Base-by-base conservation (phyloP, 2,113 vertebrate species). In the Micromys minutus region DNA sequence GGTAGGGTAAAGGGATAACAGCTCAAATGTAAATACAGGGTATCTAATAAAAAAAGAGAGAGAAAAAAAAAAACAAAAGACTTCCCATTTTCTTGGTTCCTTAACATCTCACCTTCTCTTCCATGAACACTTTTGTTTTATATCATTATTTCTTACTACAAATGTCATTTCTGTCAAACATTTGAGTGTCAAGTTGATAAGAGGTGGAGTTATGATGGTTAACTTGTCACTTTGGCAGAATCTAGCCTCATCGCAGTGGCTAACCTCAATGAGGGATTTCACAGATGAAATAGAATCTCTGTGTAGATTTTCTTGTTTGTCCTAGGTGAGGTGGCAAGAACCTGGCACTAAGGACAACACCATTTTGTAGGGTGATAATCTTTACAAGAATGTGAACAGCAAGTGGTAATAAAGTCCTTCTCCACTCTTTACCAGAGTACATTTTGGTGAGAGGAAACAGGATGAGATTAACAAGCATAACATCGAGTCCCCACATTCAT, bases 181-280 rank as follows among this genome's bases (percentile, higher is more conserved):
- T 21, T 29, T 34, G 31, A 34, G 50, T 19, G 15, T 36, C 29
- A 36, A 36, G 16, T 80, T 55, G 34, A 50, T 24, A 80, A 50
- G 50, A 55, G 7, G 10, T n/a, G 52, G 31, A 22, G 10, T 57
- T 57, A 5, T 55, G 19, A 80, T 57, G 47, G 17, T 9, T 79
- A 52, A n/a, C n/a, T 55, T 80, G 19, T 57, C 10, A 57, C n/a
- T 57, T n/a, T 55, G 50, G 10, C 17, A 57, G 9, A 57, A 80
- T 57, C 10, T 57, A 24, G 21, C 1, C 4, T n/a, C 4, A 57
- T 10, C 5, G 24, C 4, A 17, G 11, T n/a, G 4, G 13, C 50
- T 52, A 79, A 52, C 4, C 34, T 80, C 34, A 19, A 3, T 55
- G 47, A 57, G 8, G 52, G 16, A 12, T 7, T 57, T 22, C 34